Conservation (phyloP, 2,113 vertebrate genomes). For the Heptranchias perlo region DNA sequence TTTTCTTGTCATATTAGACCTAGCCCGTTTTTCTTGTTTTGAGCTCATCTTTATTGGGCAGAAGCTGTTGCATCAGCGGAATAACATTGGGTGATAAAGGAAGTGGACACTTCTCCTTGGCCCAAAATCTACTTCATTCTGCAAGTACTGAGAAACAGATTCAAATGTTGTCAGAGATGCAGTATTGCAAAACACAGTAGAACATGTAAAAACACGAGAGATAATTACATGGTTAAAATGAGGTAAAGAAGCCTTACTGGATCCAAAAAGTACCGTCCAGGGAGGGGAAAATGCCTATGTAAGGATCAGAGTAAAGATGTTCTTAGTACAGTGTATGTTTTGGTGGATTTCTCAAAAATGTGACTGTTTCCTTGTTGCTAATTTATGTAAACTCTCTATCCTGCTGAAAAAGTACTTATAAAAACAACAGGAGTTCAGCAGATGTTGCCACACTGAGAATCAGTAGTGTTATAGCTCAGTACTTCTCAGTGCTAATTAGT, state of each 20-base stretch:
- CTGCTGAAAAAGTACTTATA: neutral
- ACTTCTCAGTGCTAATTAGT: neutral
- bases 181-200: neutral
- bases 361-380: neutral
- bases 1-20: neutral
- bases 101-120: neutral
- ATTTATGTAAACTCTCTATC: neutral
- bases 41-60: neutral
- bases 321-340: neutral
- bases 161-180: neutral
- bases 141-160: neutral
- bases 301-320: neutral
- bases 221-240: neutral
- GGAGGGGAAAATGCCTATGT: neutral
- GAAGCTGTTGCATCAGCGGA: neutral
- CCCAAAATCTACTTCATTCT: neutral
- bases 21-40: neutral
- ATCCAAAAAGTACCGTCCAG: neutral
- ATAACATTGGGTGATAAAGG: neutral
- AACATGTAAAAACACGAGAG: neutral
- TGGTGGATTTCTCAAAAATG: neutral
- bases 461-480: neutral
- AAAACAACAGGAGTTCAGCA: neutral
- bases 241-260: neutral
- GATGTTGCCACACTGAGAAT: constrained; percentile 5